Percentiles rank a stretch among this genome's conserved stretches.
Conservation (phyloP, 2,797 vertebrate species). For the Hybognathus amarus region DNA sequence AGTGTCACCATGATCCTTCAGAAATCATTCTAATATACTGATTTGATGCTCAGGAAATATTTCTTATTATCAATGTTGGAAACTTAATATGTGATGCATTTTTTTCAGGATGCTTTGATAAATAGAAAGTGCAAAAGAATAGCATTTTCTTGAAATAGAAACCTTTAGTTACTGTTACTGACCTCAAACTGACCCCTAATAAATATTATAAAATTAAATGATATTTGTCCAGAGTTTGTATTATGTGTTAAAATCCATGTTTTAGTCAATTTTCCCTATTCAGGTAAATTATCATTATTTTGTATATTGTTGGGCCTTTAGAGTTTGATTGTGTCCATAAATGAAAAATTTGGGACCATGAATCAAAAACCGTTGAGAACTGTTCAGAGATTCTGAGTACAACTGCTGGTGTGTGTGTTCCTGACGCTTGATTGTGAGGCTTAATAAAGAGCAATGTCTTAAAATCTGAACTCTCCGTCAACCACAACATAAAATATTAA, state of each 20-base stretch:
- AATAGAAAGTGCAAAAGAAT: neutral
- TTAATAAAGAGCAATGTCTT: conserved; percentile 20
- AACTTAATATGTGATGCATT: neutral
- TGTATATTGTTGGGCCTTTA: neutral
- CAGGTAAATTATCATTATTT: neutral
- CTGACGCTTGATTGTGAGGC: neutral
- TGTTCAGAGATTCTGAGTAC: neutral
- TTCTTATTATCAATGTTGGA: neutral
- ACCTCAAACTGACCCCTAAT: neutral
- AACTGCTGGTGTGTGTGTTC: neutral
- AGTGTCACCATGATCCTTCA: neutral
- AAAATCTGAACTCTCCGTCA: conserved; percentile 13
- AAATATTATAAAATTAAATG: neutral
- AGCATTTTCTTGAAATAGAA: neutral
- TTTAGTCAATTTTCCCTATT: neutral
- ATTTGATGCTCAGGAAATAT: neutral
- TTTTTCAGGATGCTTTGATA: neutral
- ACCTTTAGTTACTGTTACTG: neutral
- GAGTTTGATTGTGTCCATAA: neutral
- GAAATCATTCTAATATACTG: neutral
- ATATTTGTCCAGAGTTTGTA: neutral
- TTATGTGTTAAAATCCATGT: neutral
- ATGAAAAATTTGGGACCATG: neutral
- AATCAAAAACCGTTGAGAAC: neutral
- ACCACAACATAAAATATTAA: conserved; percentile 10